Percentiles rank a stretch among this genome's conserved stretches.
Conservation (phyloP, 1,140 invertebrate species). For the Hydropsyche tenuis region DNA sequence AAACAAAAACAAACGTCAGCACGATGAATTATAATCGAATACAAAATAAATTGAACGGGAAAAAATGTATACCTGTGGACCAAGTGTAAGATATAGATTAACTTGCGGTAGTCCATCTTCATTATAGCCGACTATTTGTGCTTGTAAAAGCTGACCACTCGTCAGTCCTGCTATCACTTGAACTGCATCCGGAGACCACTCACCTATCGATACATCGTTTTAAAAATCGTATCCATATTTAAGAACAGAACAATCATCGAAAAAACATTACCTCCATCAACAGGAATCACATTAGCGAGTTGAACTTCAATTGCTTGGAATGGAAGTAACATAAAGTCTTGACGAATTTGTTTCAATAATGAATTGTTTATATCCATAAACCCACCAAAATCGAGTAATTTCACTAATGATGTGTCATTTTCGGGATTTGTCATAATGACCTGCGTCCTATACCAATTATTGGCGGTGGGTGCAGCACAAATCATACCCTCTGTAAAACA, state of each 20-base stretch:
- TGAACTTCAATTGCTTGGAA: conserved; percentile 96
- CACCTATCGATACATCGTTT: conserved; percentile 45
- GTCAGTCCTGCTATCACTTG: conserved; percentile 79
- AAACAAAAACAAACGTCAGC: conserved; percentile 40
- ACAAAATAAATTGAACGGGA: neutral
- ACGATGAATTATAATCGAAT: conserved; percentile 15
- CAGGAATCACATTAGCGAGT: conserved; percentile 86
- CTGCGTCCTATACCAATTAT: conserved; percentile 89
- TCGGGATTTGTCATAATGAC: conserved; percentile 76
- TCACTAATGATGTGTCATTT: conserved; percentile 77
- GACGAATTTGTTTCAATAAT: conserved; percentile 84
- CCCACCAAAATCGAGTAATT: conserved; percentile 94
- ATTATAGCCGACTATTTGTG: conserved; percentile 83
- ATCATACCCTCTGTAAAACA: conserved; percentile 77
- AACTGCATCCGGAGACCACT: conserved; percentile 78
- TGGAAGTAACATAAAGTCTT: conserved; percentile 90
- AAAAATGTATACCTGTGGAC: conserved; percentile 66
- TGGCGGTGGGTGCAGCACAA: conserved; percentile 82
- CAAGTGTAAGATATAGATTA: conserved; percentile 76
- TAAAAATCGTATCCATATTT: neutral
- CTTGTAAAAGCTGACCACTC: conserved; percentile 80
- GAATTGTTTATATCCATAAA: conserved; percentile 79
- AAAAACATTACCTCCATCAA: conserved; percentile 68
- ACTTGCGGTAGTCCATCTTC: conserved; percentile 78
- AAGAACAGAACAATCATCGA: conserved; percentile 26